Evolutionary conservation across 1,140 invertebrate species (phyloP), one percentile per base, ranked within the genome.

Genomic region (Globodera ellingtonae): DNA sequence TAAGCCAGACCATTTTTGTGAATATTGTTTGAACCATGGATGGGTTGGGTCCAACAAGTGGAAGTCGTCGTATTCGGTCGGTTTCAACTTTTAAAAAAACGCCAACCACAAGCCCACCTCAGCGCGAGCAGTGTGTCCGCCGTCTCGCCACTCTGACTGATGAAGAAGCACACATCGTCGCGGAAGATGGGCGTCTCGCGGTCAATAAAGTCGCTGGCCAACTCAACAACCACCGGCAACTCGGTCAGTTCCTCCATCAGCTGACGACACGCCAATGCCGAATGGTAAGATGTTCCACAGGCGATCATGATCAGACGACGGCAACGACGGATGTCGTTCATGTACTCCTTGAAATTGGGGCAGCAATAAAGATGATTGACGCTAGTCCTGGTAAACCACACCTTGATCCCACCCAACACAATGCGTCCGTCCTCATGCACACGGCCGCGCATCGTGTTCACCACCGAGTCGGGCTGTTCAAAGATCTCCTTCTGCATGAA

Each of bases 401-500:
- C 81, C 90, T 94, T 95, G 86, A 97, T 94, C 70, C 96, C 96
- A 89, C 94, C 94, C 13, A 95, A 90, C 18, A 93, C 91, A n/a
- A 94, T 93, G n/a, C 91, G 91, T 79, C 92, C 91, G 66, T 91
- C 91, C 65, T 92, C 91, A 35, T 52, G 69, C 7, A 99, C 92
- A 82, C 98, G 93, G 56, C 98, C 98, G 90, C 98, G 93, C 98
- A 99, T 99, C 0, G 98, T 99, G 88, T 99, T 99, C 0, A 99
- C 93, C 48, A 99, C 96, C 15, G 97, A 99, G 89, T 99, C 97
- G 0, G 97, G 95, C 89, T 99, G 98, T 90, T 99, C 98, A 91
- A 98, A 99, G 89, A 99, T 99, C 93, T 99, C 98, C 90, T 99
- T 99, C 89, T 99, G 95, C 97, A 99, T 99, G 89, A 98, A 99